These are phyloP conservation scores for Heliothis virescens DNA, from an alignment of 1,140 invertebrate genomes.

Conservation along the genomic window DNA sequence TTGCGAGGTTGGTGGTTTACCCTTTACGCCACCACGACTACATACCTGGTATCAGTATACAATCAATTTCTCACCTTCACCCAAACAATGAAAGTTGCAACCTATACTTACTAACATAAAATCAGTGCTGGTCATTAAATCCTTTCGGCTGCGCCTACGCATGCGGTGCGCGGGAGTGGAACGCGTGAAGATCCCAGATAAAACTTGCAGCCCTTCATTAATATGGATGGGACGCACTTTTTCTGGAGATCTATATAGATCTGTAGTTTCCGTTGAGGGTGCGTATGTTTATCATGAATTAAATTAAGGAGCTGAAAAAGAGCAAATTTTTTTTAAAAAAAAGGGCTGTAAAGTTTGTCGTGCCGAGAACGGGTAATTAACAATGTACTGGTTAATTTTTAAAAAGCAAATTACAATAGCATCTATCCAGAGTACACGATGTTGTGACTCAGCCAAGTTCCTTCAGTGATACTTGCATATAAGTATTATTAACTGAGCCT, in stretches of 20 bases:
- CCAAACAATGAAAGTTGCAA: not conserved
- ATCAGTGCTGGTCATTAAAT: slow-evolving; percentile 29
- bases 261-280: slow-evolving; percentile 18
- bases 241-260: slow-evolving; percentile 5
- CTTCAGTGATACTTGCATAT: no score
- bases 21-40: no score
- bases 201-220: slow-evolving; percentile 26
- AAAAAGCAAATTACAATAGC: no score
- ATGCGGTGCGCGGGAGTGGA: slow-evolving; percentile 22
- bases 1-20: no score
- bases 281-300: not conserved
- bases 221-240: slow-evolving; percentile 31
- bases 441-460: no score
- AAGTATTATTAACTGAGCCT: no score
- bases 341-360: no score
- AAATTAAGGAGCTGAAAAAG: not conserved
- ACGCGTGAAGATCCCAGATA: slow-evolving; percentile 29
- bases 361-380: no score
- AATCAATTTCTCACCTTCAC: slow-evolving; percentile 1
- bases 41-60: not conserved
- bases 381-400: no score
- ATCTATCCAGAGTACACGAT: no score
- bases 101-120: slow-evolving; percentile 23
- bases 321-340: not conserved
- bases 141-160: slow-evolving; percentile 31